A percentile compares a stretch with the other conserved stretches of the same genome.
These are phyloP conservation scores for Rhingia campestris DNA, from an alignment of 2,888 invertebrate genomes.

Conservation along the genomic window DNA sequence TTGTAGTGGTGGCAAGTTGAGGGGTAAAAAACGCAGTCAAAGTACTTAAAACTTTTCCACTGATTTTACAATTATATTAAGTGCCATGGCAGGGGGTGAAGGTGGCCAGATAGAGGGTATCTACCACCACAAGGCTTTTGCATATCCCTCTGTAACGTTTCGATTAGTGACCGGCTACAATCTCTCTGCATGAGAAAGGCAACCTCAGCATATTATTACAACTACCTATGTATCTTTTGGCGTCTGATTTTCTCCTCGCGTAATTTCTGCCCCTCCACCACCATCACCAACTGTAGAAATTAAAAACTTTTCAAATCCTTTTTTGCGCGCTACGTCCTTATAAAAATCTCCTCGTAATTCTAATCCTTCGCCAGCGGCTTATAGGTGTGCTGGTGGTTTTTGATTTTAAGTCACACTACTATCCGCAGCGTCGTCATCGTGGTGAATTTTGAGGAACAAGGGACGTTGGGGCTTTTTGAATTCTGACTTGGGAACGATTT, in stretches of 20 bases:
- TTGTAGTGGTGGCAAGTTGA: background rate
- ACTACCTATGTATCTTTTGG: slow-evolving; percentile 42
- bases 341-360: slow-evolving; percentile 47
- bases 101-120: background rate
- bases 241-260: slow-evolving; percentile 29
- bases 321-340: slow-evolving; percentile 39
- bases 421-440: background rate
- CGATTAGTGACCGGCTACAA: slow-evolving; percentile 64
- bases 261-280: slow-evolving; percentile 43
- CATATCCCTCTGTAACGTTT: slow-evolving; percentile 60
- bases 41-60: slow-evolving; percentile 72
- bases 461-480: slow-evolving; percentile 41
- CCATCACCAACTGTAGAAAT: slow-evolving; percentile 44
- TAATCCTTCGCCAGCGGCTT: slow-evolving; percentile 35
- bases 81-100: slow-evolving; percentile 28
- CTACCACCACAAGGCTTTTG: slow-evolving; percentile 31
- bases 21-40: slow-evolving; percentile 50
- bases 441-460: slow-evolving; percentile 20
- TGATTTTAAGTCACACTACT: slow-evolving; percentile 8
- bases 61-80: slow-evolving; percentile 72
- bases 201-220: slow-evolving; percentile 54
- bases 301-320: slow-evolving; percentile 68
- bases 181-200: slow-evolving; percentile 26
- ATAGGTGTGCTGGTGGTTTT: slow-evolving; percentile 16
- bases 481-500: slow-evolving; percentile 17